Base-by-base conservation (phyloP, 1,140 invertebrate genomes). In the Cephus cinctus region DNA sequence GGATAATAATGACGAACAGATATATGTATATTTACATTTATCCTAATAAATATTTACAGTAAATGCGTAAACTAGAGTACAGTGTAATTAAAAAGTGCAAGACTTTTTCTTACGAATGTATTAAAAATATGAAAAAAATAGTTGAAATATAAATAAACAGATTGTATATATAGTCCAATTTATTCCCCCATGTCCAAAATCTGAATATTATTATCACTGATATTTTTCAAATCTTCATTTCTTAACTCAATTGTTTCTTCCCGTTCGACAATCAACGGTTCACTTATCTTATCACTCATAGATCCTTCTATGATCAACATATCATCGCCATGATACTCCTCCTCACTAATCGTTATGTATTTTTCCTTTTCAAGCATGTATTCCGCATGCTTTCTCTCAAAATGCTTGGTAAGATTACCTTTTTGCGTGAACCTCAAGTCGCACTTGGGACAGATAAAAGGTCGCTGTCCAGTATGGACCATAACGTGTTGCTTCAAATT, bases 401-500 rank as follows among this genome's bases (percentile, higher is more conserved):
- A 32, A 21, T 57, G 56, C 34, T 51, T 57, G 2, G 18, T 34
- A 8, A 57, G 39, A 54, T 54, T 54, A 0, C 56, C 52, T 31
- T 54, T 54, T 34, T 57, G 56, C 0, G 50, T 57, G 27, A 57
- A 57, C 44, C 41, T 57, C 4, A 21, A 22, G 19, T 47, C 40
- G 35, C 55, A 57, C n/a, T 39, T 32, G 11, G 12, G 9, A 36
- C 55, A 57, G 15, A 44, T 34, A 39, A 36, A 57, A 2, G 55
- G 55, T 23, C 41, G 53, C 18, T 50, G 55, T 12, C 55, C 55
- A 1, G 55, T 57, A 22, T 57, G 55, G 12, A 47, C 31, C 47
- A 57, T 47, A 2, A 57, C 43, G 35, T 57, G 55, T 27, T 57
- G 50, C 19, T 59, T 57, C 9, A 57, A 16, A 53, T 48, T 50